These are phyloP conservation scores for Nectonema munidae DNA, from an alignment of 2,888 invertebrate genomes.

Conservation along the genomic window DNA sequence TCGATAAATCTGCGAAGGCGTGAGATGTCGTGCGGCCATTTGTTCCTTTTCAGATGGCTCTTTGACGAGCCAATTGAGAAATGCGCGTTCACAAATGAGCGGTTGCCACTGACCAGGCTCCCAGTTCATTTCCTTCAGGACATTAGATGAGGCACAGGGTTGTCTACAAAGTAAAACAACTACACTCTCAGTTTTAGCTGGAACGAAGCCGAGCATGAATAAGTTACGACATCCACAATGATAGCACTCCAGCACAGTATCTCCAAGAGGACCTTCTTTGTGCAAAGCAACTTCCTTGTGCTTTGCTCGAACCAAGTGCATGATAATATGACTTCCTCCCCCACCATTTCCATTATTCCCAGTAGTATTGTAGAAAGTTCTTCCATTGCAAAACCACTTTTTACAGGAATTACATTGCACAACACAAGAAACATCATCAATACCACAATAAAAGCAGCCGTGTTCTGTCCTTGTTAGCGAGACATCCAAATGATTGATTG, in stretches of 20 bases:
- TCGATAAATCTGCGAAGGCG: conserved; percentile 79
- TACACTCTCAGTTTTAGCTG: conserved; percentile 88
- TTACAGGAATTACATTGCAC: conserved; percentile 92
- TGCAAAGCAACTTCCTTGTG: conserved; percentile 95
- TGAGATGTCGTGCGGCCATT: conserved; percentile 66
- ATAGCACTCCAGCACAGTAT: conserved; percentile 87
- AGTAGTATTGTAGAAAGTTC: conserved; percentile 80
- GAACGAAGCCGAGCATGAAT: conserved; percentile 88
- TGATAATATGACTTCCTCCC: conserved; percentile 68
- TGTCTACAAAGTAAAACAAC: conserved; percentile 81
- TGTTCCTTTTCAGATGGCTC: conserved; percentile 90
- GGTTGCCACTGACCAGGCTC: conserved; percentile 97
- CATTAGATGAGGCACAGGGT: conserved; percentile 85
- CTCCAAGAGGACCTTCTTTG: conserved; percentile 76
- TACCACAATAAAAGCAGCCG: conserved; percentile 44
- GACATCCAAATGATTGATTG: too few species aligned
- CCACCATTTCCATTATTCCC: conserved; percentile 28
- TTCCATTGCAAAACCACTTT: conserved; percentile 98
- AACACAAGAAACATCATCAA: conserved; percentile 79
- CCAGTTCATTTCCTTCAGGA: conserved; percentile 93
- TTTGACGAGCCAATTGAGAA: conserved; percentile 79
- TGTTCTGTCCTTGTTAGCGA: too few species aligned
- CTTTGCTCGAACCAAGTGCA: conserved; percentile 88
- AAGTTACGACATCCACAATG: conserved; percentile 91
- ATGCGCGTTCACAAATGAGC: conserved; percentile 69